Conservation (phyloP, 2,888 invertebrate genomes). For the Aproaerema taeniolella region DNA sequence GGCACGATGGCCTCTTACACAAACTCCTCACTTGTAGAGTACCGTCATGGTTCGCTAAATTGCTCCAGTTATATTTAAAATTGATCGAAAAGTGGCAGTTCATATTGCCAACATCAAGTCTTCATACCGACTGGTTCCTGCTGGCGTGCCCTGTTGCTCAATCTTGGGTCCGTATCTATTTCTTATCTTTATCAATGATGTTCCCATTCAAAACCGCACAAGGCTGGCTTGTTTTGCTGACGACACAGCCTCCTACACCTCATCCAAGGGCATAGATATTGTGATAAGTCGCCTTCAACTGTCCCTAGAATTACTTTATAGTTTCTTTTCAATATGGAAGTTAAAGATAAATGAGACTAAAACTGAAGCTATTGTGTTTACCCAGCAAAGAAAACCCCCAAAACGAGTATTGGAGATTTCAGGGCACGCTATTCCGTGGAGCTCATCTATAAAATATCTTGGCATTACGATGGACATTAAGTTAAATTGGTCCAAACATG, state of each 20-base stretch:
- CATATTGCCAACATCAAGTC: background rate
- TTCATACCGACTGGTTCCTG: background rate
- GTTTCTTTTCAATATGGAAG: conserved; percentile 12
- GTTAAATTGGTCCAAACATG: conserved; percentile 6
- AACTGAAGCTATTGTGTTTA: conserved; percentile 7
- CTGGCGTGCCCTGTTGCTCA: conserved; percentile 13
- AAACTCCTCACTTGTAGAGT: conserved; percentile 4
- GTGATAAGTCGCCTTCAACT: conserved; percentile 11
- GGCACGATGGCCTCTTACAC: conserved; percentile 14
- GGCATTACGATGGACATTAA: conserved; percentile 8
- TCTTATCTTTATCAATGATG: background rate
- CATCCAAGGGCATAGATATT: conserved; percentile 8
- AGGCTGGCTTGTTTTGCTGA: conserved; percentile 3
- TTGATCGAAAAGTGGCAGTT: background rate
- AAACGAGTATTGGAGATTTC: background rate
- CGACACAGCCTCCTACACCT: conserved; percentile 1
- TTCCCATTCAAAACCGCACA: background rate
- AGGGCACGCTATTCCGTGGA: conserved; percentile 1
- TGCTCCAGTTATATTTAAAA: background rate
- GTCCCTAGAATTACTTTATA: conserved; percentile 7
- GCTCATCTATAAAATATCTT: conserved; percentile 1
- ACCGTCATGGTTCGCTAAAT: background rate
- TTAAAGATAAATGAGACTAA: conserved; percentile 12
- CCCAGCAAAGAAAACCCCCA: background rate
- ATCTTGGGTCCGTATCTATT: background rate